Evolutionary conservation across 2,797 vertebrate genomes (phyloP).

Genomic region (Schizopygopsis malacanthus): DNA sequence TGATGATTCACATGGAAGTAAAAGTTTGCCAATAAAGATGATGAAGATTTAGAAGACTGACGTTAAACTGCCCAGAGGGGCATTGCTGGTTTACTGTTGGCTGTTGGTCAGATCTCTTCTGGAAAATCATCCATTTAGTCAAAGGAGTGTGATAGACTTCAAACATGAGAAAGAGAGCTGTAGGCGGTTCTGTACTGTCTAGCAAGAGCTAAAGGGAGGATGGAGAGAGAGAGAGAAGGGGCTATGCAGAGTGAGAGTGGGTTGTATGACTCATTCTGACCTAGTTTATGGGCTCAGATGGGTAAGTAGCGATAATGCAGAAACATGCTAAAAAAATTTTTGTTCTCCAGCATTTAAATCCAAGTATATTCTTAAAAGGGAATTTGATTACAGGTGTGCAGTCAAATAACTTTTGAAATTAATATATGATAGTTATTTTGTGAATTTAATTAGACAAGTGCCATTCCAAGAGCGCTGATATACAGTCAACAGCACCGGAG

Average conservation of each 20-base stretch:
- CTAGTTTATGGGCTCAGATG: slow-evolving; percentile 57
- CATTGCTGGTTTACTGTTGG: slow-evolving; percentile 34
- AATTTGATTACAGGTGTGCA: neutral
- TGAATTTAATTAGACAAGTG: neutral
- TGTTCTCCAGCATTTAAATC: neutral
- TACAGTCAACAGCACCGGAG: neutral
- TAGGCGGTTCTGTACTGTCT: slow-evolving; percentile 55
- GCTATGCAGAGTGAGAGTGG: slow-evolving; percentile 38
- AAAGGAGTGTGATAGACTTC: slow-evolving; percentile 44
- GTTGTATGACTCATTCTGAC: slow-evolving; percentile 64
- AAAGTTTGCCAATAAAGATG: slow-evolving; percentile 21
- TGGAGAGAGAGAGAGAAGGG: slow-evolving; percentile 11
- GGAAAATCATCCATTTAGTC: slow-evolving; percentile 43
- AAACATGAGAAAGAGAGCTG: slow-evolving; percentile 44
- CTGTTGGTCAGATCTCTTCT: slow-evolving; percentile 30
- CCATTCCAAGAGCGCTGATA: neutral
- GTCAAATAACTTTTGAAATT: neutral
- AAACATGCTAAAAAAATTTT: slow-evolving; percentile 44
- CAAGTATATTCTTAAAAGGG: neutral
- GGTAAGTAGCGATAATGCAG: slow-evolving; percentile 45
- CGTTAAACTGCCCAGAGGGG: neutral
- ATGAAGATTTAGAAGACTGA: slow-evolving; percentile 22
- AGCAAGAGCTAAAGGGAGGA: slow-evolving; percentile 31
- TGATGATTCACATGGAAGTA: slow-evolving; percentile 12
- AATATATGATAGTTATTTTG: neutral